Evolutionary conservation across 2,113 vertebrate species (phyloP).

Genomic region (Halcyon senegalensis): DNA sequence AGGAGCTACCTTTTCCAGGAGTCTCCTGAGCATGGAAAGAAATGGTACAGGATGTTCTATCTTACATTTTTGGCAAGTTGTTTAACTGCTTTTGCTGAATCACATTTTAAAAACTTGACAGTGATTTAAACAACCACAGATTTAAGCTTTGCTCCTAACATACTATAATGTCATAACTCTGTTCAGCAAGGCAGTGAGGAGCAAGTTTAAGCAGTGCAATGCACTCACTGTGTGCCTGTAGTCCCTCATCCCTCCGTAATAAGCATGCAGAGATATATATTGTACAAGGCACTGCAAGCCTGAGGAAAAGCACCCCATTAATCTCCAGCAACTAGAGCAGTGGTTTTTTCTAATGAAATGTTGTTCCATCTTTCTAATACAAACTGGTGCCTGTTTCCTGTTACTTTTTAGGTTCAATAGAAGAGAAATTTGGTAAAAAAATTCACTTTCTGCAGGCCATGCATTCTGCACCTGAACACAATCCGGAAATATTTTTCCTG

Average conservation of each 20-base stretch:
- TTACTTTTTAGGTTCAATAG: neutral
- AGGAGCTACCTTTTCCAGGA: neutral
- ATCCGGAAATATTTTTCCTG: neutral
- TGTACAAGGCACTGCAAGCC: conserved; percentile 12
- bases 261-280: conserved; percentile 54
- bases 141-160: conserved; percentile 53
- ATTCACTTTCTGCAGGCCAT: neutral
- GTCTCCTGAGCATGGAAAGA: neutral
- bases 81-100: conserved; percentile 48
- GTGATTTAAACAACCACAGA: conserved; percentile 58
- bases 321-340: conserved; percentile 51
- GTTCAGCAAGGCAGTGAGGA: conserved; percentile 49
- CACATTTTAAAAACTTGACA: conserved; percentile 57
- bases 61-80: conserved; percentile 44
- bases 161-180: conserved; percentile 37
- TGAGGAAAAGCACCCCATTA: conserved; percentile 65
- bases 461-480: neutral
- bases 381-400: conserved; percentile 19
- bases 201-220: conserved; percentile 19
- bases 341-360: conserved; percentile 52
- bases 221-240: neutral
- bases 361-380: conserved; percentile 33
- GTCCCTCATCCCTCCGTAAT: conserved; percentile 48
- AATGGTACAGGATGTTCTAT: conserved; percentile 4
- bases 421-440: conserved; percentile 18